phyloP scores from a whole-genome alignment of 2,888 invertebrate species.

The Hartigia nigra region DNA sequence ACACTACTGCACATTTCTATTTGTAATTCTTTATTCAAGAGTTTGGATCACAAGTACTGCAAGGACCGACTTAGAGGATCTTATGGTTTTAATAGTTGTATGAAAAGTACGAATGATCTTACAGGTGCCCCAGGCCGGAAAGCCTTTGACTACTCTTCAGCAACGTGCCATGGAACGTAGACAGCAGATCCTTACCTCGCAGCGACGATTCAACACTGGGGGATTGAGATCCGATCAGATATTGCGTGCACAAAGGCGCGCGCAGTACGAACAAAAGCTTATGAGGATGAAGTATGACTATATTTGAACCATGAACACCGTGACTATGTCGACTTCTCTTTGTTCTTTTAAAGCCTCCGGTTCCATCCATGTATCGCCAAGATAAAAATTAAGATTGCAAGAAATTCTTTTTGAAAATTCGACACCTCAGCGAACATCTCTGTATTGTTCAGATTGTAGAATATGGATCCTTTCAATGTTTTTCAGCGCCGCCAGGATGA shows the following conservation, averaged over 20 bases:
- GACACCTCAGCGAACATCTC: neutral
- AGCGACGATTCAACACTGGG: conserved; percentile 51
- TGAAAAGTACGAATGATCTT: conserved; percentile 3
- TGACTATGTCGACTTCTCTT: neutral
- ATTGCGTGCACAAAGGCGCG: conserved; percentile 57
- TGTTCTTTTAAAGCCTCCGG: neutral
- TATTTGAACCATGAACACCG: neutral
- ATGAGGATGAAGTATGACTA: conserved; percentile 58
- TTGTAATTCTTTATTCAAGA: neutral
- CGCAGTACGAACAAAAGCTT: conserved; percentile 60
- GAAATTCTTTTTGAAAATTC: neutral
- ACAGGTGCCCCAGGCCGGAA: conserved; percentile 47
- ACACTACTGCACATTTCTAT: neutral
- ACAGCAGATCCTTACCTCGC: conserved; percentile 53
- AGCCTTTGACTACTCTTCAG: conserved; percentile 46
- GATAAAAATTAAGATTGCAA: neutral
- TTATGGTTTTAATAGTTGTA: neutral
- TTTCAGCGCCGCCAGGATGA: conserved; percentile 52
- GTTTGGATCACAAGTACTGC: neutral
- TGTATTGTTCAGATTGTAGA: neutral
- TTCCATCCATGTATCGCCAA: neutral
- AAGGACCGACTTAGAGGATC: neutral
- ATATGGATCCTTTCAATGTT: neutral
- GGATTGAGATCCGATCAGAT: conserved; percentile 61
- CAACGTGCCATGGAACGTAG: conserved; percentile 52